phyloP scores from a whole-genome alignment of 2,888 invertebrate species.

The Euplagia quadripunctaria region DNA sequence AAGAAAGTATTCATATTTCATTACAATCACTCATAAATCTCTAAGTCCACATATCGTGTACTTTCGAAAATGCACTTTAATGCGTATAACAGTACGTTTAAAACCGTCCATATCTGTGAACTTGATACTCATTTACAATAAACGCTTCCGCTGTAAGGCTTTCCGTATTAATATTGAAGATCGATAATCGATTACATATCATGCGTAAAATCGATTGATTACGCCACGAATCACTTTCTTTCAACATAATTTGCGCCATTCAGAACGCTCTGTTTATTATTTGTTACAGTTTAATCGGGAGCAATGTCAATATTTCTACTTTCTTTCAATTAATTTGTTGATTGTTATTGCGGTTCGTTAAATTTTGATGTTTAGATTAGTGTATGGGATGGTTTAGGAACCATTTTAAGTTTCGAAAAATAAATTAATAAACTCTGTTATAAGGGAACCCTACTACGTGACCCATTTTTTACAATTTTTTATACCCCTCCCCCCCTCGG shows the following conservation, averaged over 20 bases:
- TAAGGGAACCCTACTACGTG: too few species aligned
- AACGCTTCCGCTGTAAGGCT: conserved; percentile 60
- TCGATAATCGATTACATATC: conserved; percentile 65
- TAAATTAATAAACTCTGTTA: too few species aligned
- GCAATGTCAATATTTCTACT: conserved; percentile 46
- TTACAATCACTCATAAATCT: neutral
- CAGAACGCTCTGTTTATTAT: conserved; percentile 68
- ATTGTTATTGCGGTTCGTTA: conserved; percentile 3
- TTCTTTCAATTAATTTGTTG: conserved; percentile 40
- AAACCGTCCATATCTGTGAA: conserved; percentile 5
- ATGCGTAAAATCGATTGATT: conserved; percentile 75
- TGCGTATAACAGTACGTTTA: neutral
- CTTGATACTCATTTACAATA: conserved; percentile 32
- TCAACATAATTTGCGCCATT: conserved; percentile 57
- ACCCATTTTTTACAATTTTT: too few species aligned
- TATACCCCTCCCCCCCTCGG: too few species aligned
- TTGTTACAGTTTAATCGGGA: conserved; percentile 56
- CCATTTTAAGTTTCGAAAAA: too few species aligned
- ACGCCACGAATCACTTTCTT: conserved; percentile 58
- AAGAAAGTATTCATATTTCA: conserved; percentile 21
- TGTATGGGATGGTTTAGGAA: too few species aligned
- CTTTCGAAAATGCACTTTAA: conserved; percentile 3
- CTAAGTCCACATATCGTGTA: neutral
- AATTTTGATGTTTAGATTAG: too few species aligned
- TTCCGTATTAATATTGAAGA: conserved; percentile 61